A percentile compares a stretch with the other conserved stretches of the same genome.
Conservation (phyloP, 2,888 invertebrate genomes). For the Philereme vetulata region DNA sequence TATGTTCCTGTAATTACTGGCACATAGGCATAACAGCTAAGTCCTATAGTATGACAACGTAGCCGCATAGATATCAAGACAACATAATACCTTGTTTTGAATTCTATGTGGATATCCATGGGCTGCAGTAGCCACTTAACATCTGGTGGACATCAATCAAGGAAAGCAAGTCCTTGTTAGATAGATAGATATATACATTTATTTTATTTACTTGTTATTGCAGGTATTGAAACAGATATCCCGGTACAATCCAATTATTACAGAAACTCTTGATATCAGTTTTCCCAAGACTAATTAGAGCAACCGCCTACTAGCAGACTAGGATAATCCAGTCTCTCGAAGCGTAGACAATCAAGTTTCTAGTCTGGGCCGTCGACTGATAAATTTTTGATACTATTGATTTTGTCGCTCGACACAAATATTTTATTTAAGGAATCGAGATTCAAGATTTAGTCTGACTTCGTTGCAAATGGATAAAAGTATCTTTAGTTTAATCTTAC, state of each 20-base stretch:
- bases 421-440: constrained; percentile 20
- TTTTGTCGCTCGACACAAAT: constrained; percentile 26
- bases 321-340: constrained; percentile 7
- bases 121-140: too few species aligned
- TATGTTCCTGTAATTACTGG: too few species aligned
- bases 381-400: constrained; percentile 28
- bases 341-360: constrained; percentile 9
- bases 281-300: constrained; percentile 11
- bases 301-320: constrained; percentile 9
- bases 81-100: too few species aligned
- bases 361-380: constrained; percentile 9
- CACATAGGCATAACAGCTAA: too few species aligned
- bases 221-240: background rate
- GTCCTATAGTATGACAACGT: too few species aligned
- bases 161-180: too few species aligned
- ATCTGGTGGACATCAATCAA: too few species aligned
- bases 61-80: too few species aligned
- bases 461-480: constrained; percentile 9
- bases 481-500: background rate
- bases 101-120: too few species aligned
- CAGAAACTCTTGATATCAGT: constrained; percentile 14
- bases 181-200: too few species aligned
- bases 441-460: constrained; percentile 24
- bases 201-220: too few species aligned
- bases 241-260: constrained; percentile 10